These are phyloP conservation scores for Myotis daubentonii DNA, from an alignment of 2,797 vertebrate genomes.

Conservation along the genomic window DNA sequence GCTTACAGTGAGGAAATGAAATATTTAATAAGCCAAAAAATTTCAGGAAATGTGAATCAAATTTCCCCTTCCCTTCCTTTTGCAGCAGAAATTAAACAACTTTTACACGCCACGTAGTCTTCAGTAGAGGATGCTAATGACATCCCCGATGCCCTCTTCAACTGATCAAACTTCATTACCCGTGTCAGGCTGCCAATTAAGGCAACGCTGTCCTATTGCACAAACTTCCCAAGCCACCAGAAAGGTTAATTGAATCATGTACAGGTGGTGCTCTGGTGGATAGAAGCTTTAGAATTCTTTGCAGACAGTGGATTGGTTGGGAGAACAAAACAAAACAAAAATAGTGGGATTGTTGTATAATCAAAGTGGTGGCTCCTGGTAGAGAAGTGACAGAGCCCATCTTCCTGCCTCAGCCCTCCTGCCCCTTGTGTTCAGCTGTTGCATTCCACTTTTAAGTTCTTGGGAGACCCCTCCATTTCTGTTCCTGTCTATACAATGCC, in stretches of 20 bases:
- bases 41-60: constrained; percentile 67
- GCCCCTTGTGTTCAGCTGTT: neutral
- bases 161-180: constrained; percentile 91
- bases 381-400: constrained; percentile 48
- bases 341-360: constrained; percentile 71
- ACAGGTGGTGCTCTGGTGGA: constrained; percentile 85
- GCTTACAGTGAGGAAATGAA: constrained; percentile 76
- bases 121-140: constrained; percentile 88
- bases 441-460: neutral
- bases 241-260: constrained; percentile 94
- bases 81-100: constrained; percentile 88
- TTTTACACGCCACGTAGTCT: constrained; percentile 86
- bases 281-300: constrained; percentile 83
- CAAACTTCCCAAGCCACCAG: constrained; percentile 87
- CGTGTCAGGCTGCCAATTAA: constrained; percentile 93
- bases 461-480: neutral
- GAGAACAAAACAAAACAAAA: constrained; percentile 77
- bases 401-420: neutral
- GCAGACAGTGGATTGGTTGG: constrained; percentile 81
- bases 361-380: constrained; percentile 64
- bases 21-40: constrained; percentile 82
- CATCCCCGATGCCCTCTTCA: constrained; percentile 88
- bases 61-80: constrained; percentile 80
- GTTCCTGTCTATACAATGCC: neutral
- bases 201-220: constrained; percentile 86